Evolutionary conservation across 1,140 invertebrate species (phyloP).

Genomic region (Diprion similis): DNA sequence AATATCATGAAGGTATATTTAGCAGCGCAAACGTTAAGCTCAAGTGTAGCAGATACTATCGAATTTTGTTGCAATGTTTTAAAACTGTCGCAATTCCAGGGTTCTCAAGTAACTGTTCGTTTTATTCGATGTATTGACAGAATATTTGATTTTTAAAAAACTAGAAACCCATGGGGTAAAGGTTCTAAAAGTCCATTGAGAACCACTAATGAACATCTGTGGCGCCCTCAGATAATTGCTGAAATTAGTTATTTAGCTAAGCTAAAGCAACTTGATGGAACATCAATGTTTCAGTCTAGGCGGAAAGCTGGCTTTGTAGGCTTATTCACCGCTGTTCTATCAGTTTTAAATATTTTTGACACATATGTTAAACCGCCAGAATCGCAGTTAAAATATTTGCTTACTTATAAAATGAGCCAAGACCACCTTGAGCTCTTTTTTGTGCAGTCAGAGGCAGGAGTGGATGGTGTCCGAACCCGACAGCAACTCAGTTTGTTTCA

Average conservation of each 20-base stretch:
- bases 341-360: constrained; percentile 25
- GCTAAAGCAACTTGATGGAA: neutral
- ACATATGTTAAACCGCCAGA: constrained; percentile 28
- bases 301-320: neutral
- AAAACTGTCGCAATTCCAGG: constrained; percentile 28
- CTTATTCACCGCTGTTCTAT: neutral
- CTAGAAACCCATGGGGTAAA: constrained; percentile 32
- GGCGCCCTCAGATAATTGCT: constrained; percentile 25
- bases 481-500: constrained; percentile 30
- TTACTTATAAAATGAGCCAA: constrained; percentile 42
- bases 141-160: constrained; percentile 43
- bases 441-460: constrained; percentile 34
- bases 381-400: constrained; percentile 33
- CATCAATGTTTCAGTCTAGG: neutral
- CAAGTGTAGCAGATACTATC: constrained; percentile 39
- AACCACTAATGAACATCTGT: constrained; percentile 29
- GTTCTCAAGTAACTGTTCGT: constrained; percentile 34
- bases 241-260: neutral
- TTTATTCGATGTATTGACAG: constrained; percentile 39
- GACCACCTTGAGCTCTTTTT: constrained; percentile 44
- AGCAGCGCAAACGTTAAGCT: constrained; percentile 39
- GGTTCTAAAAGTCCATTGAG: constrained; percentile 38
- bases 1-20: constrained; percentile 43
- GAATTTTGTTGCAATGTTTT: constrained; percentile 32
- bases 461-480: constrained; percentile 38